Evolutionary conservation across 2,797 vertebrate species (phyloP).

Genomic region (Mormyrops attenuatus): DNA sequence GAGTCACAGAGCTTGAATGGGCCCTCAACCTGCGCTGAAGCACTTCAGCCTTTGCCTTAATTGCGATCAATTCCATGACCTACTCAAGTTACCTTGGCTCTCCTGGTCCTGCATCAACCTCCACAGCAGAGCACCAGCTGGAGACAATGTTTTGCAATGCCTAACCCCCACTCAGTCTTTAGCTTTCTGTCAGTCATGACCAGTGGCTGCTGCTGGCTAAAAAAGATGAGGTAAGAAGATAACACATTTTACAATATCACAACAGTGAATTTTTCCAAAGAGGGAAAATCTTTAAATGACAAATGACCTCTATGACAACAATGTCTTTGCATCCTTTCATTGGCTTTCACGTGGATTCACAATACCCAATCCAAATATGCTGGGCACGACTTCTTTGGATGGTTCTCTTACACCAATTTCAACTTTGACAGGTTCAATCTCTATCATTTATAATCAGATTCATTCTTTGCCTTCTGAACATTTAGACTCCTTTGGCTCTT

Average conservation of each 20-base stretch:
- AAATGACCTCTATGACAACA: not conserved
- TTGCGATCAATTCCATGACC: not conserved
- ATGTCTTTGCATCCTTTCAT: not conserved
- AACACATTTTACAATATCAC: not conserved
- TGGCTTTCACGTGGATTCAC: not conserved
- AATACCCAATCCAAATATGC: not conserved
- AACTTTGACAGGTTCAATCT: not conserved
- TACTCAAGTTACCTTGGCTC: not conserved
- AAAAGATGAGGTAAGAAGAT: not conserved
- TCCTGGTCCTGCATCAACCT: not conserved
- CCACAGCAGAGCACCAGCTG: not conserved
- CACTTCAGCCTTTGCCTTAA: not conserved
- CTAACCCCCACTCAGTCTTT: not conserved
- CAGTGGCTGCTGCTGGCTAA: not conserved
- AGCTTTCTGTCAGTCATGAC: not conserved
- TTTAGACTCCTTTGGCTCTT: not conserved
- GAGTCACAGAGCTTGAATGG: not conserved
- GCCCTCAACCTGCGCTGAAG: not conserved
- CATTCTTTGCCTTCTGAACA: not conserved
- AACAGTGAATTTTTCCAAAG: not conserved
- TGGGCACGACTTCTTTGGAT: not conserved
- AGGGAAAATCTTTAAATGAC: not conserved
- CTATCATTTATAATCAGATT: not conserved
- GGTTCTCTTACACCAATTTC: not conserved
- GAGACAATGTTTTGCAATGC: not conserved